Evolutionary conservation across 2,113 vertebrate genomes (phyloP).

Genomic region (Rhea pennata): DNA sequence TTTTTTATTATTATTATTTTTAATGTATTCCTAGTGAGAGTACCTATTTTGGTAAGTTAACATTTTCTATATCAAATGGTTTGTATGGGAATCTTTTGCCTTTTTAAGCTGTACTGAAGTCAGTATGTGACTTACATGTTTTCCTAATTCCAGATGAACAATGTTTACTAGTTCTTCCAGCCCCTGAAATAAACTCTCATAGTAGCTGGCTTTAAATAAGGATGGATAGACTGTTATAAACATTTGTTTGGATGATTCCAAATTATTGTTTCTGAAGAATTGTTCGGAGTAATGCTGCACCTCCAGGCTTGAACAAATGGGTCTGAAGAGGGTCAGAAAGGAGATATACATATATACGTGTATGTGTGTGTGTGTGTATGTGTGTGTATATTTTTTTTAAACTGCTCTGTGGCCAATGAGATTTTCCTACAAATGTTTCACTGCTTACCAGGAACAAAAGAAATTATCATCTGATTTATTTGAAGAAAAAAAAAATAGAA

Average conservation of each 20-base stretch:
- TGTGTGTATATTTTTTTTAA: background rate
- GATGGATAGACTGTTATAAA: background rate
- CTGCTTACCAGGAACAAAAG: background rate
- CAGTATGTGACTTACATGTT: background rate
- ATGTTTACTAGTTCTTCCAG: background rate
- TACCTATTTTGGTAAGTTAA: background rate
- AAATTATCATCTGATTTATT: background rate
- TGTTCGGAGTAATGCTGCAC: background rate
- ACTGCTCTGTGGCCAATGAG: background rate
- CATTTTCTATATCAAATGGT: background rate
- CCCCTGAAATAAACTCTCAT: background rate
- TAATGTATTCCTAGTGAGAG: background rate
- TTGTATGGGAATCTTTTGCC: background rate
- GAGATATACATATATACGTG: too few relatives aligned
- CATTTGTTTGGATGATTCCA: background rate
- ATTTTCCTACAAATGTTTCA: background rate
- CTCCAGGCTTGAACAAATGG: too few relatives aligned
- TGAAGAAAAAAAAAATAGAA: background rate
- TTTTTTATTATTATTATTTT: background rate
- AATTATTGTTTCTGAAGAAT: background rate
- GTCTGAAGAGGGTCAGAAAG: too few relatives aligned
- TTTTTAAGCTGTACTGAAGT: background rate
- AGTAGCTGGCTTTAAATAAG: background rate
- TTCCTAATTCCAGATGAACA: background rate
- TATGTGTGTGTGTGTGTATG: too few relatives aligned